Conservation (phyloP, 2,113 vertebrate genomes). For the Carassius carassius region DNA sequence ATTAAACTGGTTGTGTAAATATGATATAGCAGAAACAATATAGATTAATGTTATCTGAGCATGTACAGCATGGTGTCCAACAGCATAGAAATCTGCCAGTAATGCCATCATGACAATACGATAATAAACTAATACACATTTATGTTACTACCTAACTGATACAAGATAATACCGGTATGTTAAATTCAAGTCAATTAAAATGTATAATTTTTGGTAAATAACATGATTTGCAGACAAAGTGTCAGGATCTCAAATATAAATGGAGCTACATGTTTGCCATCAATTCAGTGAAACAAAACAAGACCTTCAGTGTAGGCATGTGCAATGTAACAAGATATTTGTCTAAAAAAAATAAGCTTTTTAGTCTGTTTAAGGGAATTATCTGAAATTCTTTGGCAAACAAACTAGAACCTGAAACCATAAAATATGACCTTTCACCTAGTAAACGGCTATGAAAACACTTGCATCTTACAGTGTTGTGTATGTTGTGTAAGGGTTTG, state of each 20-base stretch:
- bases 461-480: background rate
- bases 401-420: background rate
- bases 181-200: background rate
- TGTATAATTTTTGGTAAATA: background rate
- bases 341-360: conserved; percentile 21
- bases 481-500: background rate
- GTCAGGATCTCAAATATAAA: background rate
- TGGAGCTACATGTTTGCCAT: background rate
- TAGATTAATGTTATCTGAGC: background rate
- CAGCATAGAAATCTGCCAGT: too few species aligned
- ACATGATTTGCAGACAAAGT: background rate
- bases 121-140: background rate
- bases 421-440: conserved; percentile 7
- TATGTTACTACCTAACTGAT: background rate
- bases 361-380: conserved; percentile 19
- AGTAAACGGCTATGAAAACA: background rate
- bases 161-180: background rate
- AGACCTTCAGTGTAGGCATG: background rate
- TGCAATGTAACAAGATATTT: conserved; percentile 9
- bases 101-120: too few species aligned
- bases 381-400: conserved; percentile 36
- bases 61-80: background rate
- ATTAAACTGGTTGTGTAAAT: background rate
- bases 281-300: conserved; percentile 2
- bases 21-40: background rate